Percentiles rank a stretch among this genome's conserved stretches.
Conservation (phyloP, 2,797 vertebrate species). For the Liparis tanakae region DNA sequence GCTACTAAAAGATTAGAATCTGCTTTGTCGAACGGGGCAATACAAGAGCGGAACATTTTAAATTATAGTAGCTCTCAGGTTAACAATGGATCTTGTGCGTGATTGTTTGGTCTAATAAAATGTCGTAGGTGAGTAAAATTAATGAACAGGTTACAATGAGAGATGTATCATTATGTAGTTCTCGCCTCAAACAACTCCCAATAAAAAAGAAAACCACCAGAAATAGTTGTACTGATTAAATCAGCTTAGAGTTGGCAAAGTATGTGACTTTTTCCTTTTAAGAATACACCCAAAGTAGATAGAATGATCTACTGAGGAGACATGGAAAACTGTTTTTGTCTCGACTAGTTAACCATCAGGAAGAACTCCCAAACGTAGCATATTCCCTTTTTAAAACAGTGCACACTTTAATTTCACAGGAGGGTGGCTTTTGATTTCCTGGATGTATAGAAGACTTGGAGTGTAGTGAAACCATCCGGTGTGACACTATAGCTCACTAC, state of each 20-base stretch:
- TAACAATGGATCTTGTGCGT: not conserved
- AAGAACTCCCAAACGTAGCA: constrained; percentile 35
- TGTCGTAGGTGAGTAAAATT: not conserved
- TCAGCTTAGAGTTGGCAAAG: constrained; percentile 19
- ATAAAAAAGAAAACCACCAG: constrained; percentile 18
- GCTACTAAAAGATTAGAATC: not conserved
- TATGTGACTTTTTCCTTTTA: not conserved
- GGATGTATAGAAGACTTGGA: constrained; percentile 60
- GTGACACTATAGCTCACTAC: constrained; percentile 69
- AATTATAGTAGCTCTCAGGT: not conserved
- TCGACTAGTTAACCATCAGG: constrained; percentile 31
- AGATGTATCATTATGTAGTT: constrained; percentile 20
- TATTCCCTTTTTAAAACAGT: constrained; percentile 59
- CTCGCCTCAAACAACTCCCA: constrained; percentile 37
- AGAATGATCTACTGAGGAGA: constrained; percentile 25
- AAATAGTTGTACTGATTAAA: constrained; percentile 31
- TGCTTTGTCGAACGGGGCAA: not conserved
- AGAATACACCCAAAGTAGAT: constrained; percentile 33
- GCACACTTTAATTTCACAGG: constrained; percentile 73
- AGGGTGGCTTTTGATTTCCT: constrained; percentile 71
- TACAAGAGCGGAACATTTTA: not conserved
- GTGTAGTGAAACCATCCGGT: constrained; percentile 70
- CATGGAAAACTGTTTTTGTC: constrained; percentile 10
- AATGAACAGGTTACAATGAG: constrained; percentile 1
- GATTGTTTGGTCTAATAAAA: not conserved